Percentiles rank a stretch among this genome's conserved stretches.
These are phyloP conservation scores for Echinops telfairi DNA, from an alignment of 2,113 vertebrate genomes.

Conservation along the genomic window DNA sequence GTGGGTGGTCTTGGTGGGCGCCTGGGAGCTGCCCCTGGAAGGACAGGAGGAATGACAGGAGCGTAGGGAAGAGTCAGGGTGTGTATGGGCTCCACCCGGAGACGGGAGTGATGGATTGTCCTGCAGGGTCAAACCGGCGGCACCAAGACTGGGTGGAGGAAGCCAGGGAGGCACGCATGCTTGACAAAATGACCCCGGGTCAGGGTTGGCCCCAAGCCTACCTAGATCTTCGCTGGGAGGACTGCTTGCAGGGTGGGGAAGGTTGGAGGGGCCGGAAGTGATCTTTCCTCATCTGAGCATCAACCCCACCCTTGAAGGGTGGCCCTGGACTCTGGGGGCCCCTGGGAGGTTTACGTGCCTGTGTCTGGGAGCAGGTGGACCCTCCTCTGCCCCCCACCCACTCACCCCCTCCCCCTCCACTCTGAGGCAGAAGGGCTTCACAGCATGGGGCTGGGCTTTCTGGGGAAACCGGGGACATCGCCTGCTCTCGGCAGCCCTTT, in stretches of 20 bases:
- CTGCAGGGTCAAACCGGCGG: constrained; percentile 54
- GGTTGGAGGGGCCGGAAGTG: constrained; percentile 59
- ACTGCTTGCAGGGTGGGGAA: constrained; percentile 36
- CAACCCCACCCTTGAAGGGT: constrained; percentile 48
- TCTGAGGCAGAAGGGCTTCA: fast-evolving
- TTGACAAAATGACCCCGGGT: constrained; percentile 66
- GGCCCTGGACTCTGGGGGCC: background rate
- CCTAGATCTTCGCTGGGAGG: background rate
- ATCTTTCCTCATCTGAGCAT: constrained; percentile 39
- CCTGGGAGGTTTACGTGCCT: background rate
- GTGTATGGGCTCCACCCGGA: constrained; percentile 66
- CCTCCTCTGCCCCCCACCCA: background rate
- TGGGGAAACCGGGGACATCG: background rate
- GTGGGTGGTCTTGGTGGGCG: background rate
- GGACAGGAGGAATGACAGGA: constrained; percentile 28
- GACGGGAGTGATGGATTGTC: constrained; percentile 68
- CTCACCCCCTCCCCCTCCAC: too few species aligned
- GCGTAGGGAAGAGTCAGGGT: constrained; percentile 47
- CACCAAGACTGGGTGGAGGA: constrained; percentile 59
- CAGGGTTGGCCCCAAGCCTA: constrained; percentile 51
- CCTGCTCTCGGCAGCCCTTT: constrained; percentile 42
- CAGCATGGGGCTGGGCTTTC: background rate
- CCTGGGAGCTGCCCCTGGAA: background rate
- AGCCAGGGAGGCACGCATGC: constrained; percentile 14
- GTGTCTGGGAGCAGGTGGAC: too few species aligned